Percentiles rank a stretch among this genome's conserved stretches.
Conservation (phyloP, 2,797 vertebrate species). For the Neoniphon sammara region DNA sequence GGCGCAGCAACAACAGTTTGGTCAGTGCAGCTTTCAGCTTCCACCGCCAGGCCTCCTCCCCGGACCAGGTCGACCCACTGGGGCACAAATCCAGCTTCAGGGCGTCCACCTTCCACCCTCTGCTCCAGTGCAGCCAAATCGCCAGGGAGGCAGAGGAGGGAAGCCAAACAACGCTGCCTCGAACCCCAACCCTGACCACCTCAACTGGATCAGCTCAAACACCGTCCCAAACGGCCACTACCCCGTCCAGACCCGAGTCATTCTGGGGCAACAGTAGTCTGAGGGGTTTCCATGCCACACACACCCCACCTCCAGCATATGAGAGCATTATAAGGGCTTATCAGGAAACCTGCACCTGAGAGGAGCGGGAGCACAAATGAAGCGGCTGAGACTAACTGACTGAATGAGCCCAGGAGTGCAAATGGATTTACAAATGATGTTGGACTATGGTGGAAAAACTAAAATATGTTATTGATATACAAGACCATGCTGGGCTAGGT, state of each 20-base stretch:
- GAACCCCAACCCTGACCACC: constrained; percentile 78
- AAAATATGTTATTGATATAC: constrained; percentile 31
- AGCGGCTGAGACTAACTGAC: constrained; percentile 27
- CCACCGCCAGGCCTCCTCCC: constrained; percentile 89
- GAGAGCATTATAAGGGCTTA: constrained; percentile 96
- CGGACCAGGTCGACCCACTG: constrained; percentile 88
- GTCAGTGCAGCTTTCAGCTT: constrained; percentile 93
- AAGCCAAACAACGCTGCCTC: constrained; percentile 89
- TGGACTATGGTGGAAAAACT: constrained; percentile 14
- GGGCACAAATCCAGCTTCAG: constrained; percentile 94
- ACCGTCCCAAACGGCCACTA: constrained; percentile 68
- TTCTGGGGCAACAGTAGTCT: constrained; percentile 91
- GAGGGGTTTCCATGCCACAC: constrained; percentile 84
- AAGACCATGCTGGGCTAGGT: constrained; percentile 19
- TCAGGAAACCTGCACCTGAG: constrained; percentile 84
- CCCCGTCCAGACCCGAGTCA: constrained; percentile 84
- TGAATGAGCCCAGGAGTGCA: constrained; percentile 30
- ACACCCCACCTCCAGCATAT: constrained; percentile 92
- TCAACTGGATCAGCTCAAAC: constrained; percentile 68
- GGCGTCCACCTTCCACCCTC: constrained; percentile 96
- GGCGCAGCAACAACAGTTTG: constrained; percentile 91
- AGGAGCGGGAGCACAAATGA: neutral
- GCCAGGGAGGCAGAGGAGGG: constrained; percentile 89
- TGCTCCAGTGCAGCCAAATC: constrained; percentile 92
- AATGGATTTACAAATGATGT: constrained; percentile 45